Base-by-base conservation (phyloP, 1,140 invertebrate genomes). In the Wiebesia pumilae region DNA sequence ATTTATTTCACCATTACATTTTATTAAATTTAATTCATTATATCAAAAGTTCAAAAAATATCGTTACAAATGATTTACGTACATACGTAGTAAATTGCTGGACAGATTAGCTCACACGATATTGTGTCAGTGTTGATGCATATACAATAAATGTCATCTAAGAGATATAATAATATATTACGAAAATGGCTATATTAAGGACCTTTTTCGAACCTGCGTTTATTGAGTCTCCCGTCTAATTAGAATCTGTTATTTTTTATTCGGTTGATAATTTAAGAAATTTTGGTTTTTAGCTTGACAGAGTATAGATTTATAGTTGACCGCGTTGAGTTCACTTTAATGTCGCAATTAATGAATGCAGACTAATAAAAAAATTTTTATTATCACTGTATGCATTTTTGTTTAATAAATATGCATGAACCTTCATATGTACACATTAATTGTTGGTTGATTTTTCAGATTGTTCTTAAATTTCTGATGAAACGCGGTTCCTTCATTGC, bases 181-280 rank as follows among this genome's bases (percentile, higher is more conserved):
- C 6, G 65, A 67, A 80, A 71, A 58, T 85, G 88, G 87, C 85
- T 89, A 88, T 73, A 87, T 89, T 88, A 88, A 90, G 88, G 89
- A 89, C 87, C 88, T 87, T 88, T 88, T 87, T 88, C 89, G 81
- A 88, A 87, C 85, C 89, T 90, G 89, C 89, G 87, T 33, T 84
- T 54, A 71, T 69, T 71, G 58, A 51, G 27, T 85, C 62, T 86
- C 83, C 83, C n/a, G 24, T 40, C 0, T 24, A 73, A 10, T 40
- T 40, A 10, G 38, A 73, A 35, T 71, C 19, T 71, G n/a, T 73
- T 35, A 16, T 38, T 40, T 27, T 40, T 30, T 30, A 24, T 73
- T 38, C 38, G 9, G 40, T 40, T 6, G 21, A 40, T 0, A 7
- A 40, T 73, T 73, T 40, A 35, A 9, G 21, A 73, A 40, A 4